Percentiles rank a stretch among this genome's conserved stretches.
Conservation (phyloP, 2,113 vertebrate genomes). For the Megaceryle maxima region DNA sequence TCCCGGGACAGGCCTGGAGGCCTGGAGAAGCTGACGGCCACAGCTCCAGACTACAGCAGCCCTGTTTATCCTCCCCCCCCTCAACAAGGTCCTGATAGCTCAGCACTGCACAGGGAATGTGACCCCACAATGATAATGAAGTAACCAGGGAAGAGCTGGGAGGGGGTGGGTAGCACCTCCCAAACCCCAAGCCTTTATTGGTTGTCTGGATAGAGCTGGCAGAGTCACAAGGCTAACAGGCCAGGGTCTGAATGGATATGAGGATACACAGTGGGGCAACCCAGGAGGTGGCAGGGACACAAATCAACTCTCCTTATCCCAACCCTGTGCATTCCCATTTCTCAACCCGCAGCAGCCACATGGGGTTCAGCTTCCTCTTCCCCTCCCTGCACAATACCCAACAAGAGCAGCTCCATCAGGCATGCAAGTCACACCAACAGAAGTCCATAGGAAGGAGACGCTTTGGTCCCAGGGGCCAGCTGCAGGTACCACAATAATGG, state of each 20-base stretch:
- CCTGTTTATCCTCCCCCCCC: not conserved
- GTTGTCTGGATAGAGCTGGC: not conserved
- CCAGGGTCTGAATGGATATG: not conserved
- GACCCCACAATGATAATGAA: not conserved
- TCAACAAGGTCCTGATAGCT: not conserved
- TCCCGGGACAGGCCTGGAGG: too few species aligned
- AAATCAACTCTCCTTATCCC: not conserved
- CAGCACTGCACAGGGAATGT: not conserved
- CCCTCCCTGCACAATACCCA: not conserved
- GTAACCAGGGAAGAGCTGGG: not conserved
- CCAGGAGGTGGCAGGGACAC: not conserved
- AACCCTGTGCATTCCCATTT: not conserved
- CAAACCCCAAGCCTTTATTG: not conserved
- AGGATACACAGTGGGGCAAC: not conserved
- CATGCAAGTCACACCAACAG: not conserved
- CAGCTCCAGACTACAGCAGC: not conserved
- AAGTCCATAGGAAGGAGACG: not conserved
- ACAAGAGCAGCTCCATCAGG: not conserved
- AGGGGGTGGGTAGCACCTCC: fast-evolving
- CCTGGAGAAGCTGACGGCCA: not conserved
- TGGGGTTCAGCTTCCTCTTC: not conserved
- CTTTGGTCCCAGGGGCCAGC: not conserved
- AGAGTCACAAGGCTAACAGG: not conserved
- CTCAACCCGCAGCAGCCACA: not conserved
- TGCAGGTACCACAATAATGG: not conserved